phyloP scores from a whole-genome alignment of 2,113 vertebrate genomes.

The Rhipidura dahli region DNA sequence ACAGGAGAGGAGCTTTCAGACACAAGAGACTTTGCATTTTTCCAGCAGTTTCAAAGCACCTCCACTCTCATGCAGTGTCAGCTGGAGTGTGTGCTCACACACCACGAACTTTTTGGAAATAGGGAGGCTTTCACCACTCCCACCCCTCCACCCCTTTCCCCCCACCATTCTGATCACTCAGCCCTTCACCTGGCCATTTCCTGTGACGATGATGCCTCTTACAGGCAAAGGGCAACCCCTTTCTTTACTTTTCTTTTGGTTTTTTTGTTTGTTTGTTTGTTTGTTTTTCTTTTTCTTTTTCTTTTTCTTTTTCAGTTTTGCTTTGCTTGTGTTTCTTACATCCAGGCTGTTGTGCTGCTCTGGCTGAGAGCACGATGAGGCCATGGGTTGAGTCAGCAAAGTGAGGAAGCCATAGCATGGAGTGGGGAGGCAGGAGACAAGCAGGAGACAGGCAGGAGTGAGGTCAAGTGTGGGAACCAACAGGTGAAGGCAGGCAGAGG shows the following conservation, averaged over 20 bases:
- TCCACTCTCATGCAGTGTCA: neutral
- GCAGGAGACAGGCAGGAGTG: neutral
- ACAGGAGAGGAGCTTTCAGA: neutral
- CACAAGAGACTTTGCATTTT: neutral
- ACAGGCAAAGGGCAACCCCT: neutral
- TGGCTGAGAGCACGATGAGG: neutral
- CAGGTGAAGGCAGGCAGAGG: neutral
- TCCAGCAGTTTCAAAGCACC: neutral
- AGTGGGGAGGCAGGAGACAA: neutral
- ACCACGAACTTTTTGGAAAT: neutral
- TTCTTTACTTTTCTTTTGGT: no score
- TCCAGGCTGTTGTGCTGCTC: neutral
- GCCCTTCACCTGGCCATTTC: neutral
- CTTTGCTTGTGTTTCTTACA: constrained; percentile 3
- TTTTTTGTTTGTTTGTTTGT: no score
- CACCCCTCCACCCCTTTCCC: neutral
- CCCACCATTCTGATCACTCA: neutral
- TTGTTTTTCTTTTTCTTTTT: no score
- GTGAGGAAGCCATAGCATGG: neutral
- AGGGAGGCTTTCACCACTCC: neutral
- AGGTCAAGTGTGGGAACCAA: neutral
- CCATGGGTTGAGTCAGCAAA: neutral
- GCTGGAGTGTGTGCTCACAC: neutral
- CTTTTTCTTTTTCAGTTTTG: neutral
- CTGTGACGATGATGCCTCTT: neutral